phyloP scores from a whole-genome alignment of 1,140 invertebrate genomes.

The Oncopeltus fasciatus region DNA sequence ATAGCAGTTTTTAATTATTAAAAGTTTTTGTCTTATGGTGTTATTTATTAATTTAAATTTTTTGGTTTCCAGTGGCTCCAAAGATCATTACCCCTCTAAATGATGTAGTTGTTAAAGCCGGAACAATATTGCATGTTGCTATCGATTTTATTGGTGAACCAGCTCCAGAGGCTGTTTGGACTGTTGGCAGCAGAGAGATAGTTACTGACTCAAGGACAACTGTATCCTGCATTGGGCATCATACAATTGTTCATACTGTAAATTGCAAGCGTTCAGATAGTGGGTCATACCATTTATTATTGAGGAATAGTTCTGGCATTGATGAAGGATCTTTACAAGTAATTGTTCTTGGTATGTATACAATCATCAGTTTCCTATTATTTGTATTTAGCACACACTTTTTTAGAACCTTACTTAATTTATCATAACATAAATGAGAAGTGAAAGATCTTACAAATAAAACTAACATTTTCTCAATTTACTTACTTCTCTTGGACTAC shows the following conservation, averaged over 20 bases:
- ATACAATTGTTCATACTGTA: conserved; percentile 80
- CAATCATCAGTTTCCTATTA: neutral
- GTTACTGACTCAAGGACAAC: conserved; percentile 66
- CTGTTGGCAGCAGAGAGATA: conserved; percentile 54
- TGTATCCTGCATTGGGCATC: conserved; percentile 74
- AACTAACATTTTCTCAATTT: too few relatives aligned
- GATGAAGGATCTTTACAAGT: conserved; percentile 81
- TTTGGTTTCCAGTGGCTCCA: conserved; percentile 52
- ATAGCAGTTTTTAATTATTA: neutral
- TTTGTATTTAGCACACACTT: too few relatives aligned
- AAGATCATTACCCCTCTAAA: conserved; percentile 81
- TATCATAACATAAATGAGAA: too few relatives aligned
- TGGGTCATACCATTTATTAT: conserved; percentile 61
- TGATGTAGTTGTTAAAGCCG: conserved; percentile 78
- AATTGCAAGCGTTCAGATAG: conserved; percentile 73
- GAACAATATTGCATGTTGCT: conserved; percentile 81
- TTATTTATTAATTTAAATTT: neutral
- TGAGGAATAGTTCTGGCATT: conserved; percentile 76
- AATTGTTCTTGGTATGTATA: conserved; percentile 52
- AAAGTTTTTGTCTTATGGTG: neutral
- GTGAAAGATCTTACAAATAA: too few relatives aligned
- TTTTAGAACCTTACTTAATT: too few relatives aligned
- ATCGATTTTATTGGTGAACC: conserved; percentile 87
- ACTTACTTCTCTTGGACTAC: too few relatives aligned
- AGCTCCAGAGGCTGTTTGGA: conserved; percentile 73